These are phyloP conservation scores for Ptychobarbus kaznakovi DNA, from an alignment of 2,797 vertebrate genomes.

Conservation along the genomic window DNA sequence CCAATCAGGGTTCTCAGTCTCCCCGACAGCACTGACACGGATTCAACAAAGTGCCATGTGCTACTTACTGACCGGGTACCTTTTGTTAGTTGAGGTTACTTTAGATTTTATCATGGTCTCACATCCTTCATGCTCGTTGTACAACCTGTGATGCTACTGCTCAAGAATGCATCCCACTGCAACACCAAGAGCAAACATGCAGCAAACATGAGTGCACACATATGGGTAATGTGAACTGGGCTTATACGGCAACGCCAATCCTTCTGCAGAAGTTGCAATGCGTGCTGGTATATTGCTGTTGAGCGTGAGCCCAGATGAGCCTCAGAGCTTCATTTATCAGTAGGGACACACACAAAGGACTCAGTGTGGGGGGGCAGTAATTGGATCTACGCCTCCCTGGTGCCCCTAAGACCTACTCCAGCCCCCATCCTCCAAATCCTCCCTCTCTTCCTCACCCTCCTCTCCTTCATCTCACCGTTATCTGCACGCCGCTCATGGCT, in stretches of 20 bases:
- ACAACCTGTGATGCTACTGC: background rate
- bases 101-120: constrained; percentile 9
- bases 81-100: background rate
- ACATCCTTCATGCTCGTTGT: background rate
- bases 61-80: background rate
- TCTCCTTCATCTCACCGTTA: constrained; percentile 58
- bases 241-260: background rate
- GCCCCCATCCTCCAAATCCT: constrained; percentile 54
- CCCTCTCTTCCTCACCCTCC: constrained; percentile 42
- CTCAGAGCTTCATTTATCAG: constrained; percentile 63
- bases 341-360: constrained; percentile 64
- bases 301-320: constrained; percentile 53
- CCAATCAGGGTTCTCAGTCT: background rate
- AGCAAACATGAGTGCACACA: background rate
- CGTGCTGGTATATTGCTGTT: constrained; percentile 51
- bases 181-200: background rate
- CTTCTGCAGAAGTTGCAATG: constrained; percentile 18
- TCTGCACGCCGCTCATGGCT: constrained; percentile 51
- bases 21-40: background rate
- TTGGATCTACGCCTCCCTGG: constrained; percentile 67
- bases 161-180: background rate
- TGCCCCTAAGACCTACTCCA: constrained; percentile 63
- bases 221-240: constrained; percentile 1
- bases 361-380: constrained; percentile 67
- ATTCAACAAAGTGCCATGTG: background rate